Percentiles rank a stretch among this genome's conserved stretches.
Conservation (phyloP, 35 echinoderm and acorn worm genomes). For the Anneissia japonica region DNA sequence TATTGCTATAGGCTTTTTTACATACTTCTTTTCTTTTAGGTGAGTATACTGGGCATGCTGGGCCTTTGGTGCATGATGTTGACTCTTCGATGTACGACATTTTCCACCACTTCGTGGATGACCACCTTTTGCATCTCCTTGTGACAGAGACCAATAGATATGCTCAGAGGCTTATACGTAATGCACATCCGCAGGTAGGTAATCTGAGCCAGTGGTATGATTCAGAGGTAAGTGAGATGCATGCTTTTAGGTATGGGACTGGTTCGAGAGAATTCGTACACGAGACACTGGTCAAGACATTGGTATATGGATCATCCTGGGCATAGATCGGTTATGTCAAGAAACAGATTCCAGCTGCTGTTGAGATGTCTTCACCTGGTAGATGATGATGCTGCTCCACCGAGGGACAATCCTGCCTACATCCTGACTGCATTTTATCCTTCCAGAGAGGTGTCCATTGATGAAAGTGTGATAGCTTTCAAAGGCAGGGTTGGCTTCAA, state of each 20-base stretch:
- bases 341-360: not conserved
- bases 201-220: not conserved
- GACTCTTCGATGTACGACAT: not conserved
- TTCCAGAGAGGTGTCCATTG: constrained; percentile 9
- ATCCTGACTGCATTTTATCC: constrained; percentile 11
- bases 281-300: not conserved
- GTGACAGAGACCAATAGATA: constrained; percentile 14
- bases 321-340: not conserved
- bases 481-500: constrained; percentile 24
- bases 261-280: not conserved
- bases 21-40: too few species aligned
- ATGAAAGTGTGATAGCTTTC: constrained; percentile 39
- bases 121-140: not conserved
- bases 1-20: too few species aligned
- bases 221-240: not conserved
- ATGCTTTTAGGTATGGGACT: constrained; percentile 18
- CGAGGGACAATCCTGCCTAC: not conserved
- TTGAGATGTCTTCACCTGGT: constrained; percentile 6
- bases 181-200: not conserved
- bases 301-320: not conserved
- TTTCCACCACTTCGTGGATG: not conserved
- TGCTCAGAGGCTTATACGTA: not conserved
- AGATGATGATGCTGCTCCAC: not conserved
- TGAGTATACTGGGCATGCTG: not conserved
- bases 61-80: constrained; percentile 12